Percentiles rank a stretch among this genome's conserved stretches.
Evolutionary conservation across 2,888 invertebrate species (phyloP).

Genomic region (Hyles lineata): DNA sequence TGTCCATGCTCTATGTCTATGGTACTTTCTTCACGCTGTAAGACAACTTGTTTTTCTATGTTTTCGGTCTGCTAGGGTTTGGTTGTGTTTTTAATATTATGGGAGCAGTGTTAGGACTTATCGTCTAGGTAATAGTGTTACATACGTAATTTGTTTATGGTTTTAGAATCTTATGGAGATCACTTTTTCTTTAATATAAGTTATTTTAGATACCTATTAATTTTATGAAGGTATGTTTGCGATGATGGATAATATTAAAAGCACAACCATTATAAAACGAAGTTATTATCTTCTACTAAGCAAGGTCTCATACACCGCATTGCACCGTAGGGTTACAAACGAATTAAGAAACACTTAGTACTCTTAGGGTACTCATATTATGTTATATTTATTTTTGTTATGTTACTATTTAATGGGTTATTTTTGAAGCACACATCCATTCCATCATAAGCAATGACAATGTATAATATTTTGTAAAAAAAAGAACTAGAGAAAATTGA

Average conservation of each 20-base stretch:
- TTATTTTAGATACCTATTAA: background rate
- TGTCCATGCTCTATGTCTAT: no score
- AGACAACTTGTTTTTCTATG: background rate
- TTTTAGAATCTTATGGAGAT: background rate
- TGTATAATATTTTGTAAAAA: conserved; percentile 4
- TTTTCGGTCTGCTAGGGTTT: background rate
- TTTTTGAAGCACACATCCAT: conserved; percentile 45
- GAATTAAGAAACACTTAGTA: conserved; percentile 36
- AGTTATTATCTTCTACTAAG: conserved; percentile 5
- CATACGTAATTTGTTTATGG: background rate
- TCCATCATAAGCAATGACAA: conserved; percentile 44
- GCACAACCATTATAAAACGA: background rate
- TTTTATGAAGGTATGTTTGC: background rate
- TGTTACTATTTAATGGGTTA: conserved; percentile 37
- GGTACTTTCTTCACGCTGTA: background rate
- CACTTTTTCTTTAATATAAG: background rate
- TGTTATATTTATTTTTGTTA: conserved; percentile 37
- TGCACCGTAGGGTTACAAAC: conserved; percentile 28
- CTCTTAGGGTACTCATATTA: conserved; percentile 35
- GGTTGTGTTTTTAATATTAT: conserved; percentile 15
- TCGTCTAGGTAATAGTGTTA: background rate
- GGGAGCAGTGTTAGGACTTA: background rate
- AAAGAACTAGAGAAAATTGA: background rate
- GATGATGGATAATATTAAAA: conserved; percentile 11
- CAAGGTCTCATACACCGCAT: background rate